A percentile compares a stretch with the other conserved stretches of the same genome.
phyloP scores from a whole-genome alignment of 2,797 vertebrate species.

The Carduelis carduelis region DNA sequence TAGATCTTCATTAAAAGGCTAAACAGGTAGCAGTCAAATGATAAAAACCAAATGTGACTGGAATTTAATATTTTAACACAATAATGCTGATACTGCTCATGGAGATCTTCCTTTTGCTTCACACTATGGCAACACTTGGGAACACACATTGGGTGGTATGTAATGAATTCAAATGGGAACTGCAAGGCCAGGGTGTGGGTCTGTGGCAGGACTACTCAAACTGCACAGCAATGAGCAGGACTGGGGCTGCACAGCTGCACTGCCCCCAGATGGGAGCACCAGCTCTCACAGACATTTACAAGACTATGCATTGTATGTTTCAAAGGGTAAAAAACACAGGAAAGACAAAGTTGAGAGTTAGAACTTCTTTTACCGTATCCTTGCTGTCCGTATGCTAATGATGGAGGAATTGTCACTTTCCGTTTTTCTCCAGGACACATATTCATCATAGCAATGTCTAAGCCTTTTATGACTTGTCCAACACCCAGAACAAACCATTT shows the following conservation, averaged over 20 bases:
- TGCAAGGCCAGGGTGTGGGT: not conserved
- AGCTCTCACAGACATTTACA: not conserved
- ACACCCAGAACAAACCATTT: constrained; percentile 96
- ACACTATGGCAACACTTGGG: not conserved
- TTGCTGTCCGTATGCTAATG: constrained; percentile 85
- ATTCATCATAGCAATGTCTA: constrained; percentile 88
- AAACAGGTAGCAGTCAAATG: not conserved
- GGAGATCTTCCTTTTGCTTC: not conserved
- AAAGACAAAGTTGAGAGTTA: not conserved
- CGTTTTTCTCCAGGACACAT: constrained; percentile 96
- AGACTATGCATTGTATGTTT: not conserved
- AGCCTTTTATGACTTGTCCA: constrained; percentile 93
- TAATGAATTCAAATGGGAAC: not conserved
- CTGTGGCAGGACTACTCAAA: not conserved
- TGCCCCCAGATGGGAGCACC: not conserved
- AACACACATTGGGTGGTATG: fast-evolving
- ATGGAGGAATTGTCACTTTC: constrained; percentile 87
- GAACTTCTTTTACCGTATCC: constrained; percentile 84
- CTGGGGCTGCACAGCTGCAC: not conserved
- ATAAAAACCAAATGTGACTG: not conserved
- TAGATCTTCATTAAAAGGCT: not conserved
- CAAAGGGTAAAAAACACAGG: not conserved
- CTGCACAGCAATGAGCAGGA: not conserved
- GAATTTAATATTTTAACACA: not conserved
- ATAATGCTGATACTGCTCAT: not conserved